Evolutionary conservation across 2,888 invertebrate species (phyloP).

Genomic region (Drosophila affinis): DNA sequence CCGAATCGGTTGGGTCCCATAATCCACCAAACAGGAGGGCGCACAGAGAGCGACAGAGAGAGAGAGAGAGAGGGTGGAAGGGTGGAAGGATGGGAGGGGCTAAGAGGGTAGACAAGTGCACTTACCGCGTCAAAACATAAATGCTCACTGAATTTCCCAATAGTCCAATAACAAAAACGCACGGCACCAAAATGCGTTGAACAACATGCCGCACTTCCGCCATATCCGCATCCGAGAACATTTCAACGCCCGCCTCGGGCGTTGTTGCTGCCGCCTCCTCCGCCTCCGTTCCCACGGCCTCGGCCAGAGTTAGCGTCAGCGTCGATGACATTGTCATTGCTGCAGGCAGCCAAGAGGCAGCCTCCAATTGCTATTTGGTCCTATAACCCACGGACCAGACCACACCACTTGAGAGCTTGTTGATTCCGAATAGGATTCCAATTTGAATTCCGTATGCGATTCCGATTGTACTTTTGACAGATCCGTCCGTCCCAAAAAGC

Average conservation of each 20-base stretch:
- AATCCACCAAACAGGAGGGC: conserved; percentile 48
- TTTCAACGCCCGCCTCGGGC: conserved; percentile 51
- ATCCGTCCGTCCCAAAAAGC: not conserved
- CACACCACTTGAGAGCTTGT: conserved; percentile 43
- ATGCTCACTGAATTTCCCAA: conserved; percentile 87
- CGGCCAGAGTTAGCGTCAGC: conserved; percentile 12
- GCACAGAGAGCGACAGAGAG: conserved; percentile 9
- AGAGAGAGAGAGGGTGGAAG: conserved; percentile 1
- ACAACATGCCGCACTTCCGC: conserved; percentile 84
- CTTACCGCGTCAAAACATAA: conserved; percentile 85
- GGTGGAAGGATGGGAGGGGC: not conserved
- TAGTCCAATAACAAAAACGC: conserved; percentile 87
- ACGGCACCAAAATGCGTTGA: conserved; percentile 87
- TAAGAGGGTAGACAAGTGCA: conserved; percentile 63
- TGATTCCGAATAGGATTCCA: conserved; percentile 42
- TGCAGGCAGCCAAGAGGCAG: conserved; percentile 1
- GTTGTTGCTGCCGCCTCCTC: conserved; percentile 19
- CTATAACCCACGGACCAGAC: not conserved
- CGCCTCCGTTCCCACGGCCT: conserved; percentile 1
- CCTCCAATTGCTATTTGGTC: not conserved
- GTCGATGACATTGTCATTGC: conserved; percentile 29
- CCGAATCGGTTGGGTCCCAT: conserved; percentile 48
- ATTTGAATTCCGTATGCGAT: conserved; percentile 58
- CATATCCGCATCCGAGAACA: conserved; percentile 81
- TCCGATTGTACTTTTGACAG: conserved; percentile 51